Evolutionary conservation across 92 coral and sea anemone genomes (phyloP).

Genomic region (Siderastrea siderea): DNA sequence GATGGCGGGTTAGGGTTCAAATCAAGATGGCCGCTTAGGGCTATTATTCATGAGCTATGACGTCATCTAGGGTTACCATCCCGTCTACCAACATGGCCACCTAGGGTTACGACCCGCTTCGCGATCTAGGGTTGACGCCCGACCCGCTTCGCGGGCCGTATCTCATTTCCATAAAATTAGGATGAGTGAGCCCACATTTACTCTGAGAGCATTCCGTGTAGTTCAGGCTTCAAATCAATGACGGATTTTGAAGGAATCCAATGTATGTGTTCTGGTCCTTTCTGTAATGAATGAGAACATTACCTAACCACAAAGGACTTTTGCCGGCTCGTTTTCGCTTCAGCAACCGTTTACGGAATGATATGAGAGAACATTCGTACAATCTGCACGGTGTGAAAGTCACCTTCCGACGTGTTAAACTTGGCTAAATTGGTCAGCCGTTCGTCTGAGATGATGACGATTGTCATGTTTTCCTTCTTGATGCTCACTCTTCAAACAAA

Average conservation of each 20-base stretch:
- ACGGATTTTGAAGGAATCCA: conserved; percentile 10
- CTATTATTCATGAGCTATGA: too few species aligned
- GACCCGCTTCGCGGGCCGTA: too few species aligned
- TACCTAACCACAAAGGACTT: conserved; percentile 25
- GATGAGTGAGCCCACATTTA: too few species aligned
- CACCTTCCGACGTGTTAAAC: conserved; percentile 38
- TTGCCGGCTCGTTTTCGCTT: conserved; percentile 16
- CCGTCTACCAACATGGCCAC: too few species aligned
- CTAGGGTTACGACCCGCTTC: too few species aligned
- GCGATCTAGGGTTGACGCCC: too few species aligned
- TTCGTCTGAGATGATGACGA: conserved; percentile 32
- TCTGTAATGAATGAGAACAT: background rate
- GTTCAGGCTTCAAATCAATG: background rate
- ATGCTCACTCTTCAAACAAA: conserved; percentile 34
- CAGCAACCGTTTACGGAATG: conserved; percentile 48
- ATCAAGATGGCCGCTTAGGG: too few species aligned
- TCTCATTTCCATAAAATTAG: too few species aligned
- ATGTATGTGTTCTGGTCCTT: background rate
- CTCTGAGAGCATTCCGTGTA: conserved; percentile 5
- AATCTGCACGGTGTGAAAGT: conserved; percentile 46
- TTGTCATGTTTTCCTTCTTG: conserved; percentile 26
- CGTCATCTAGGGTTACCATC: too few species aligned
- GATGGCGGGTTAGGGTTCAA: too few species aligned
- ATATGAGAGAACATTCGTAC: conserved; percentile 58
- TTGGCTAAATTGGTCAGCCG: conserved; percentile 24